Evolutionary conservation across 2,888 invertebrate genomes (phyloP).

Genomic region (Cotesia congregata): DNA sequence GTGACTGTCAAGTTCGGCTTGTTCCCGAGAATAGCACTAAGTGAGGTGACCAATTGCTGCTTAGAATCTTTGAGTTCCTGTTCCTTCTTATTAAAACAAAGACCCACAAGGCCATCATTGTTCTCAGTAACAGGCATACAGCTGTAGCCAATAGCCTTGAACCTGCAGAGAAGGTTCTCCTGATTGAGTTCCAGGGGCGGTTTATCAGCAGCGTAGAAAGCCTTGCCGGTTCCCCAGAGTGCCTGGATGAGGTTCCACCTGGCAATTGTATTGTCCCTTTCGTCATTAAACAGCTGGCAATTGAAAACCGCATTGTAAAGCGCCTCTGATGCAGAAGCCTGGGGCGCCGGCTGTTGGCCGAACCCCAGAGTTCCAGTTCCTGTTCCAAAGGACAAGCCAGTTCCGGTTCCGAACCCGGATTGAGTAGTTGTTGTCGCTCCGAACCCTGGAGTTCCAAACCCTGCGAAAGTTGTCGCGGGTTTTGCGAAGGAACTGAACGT

Average conservation of each 20-base stretch:
- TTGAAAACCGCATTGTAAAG: slow-evolving; percentile 83
- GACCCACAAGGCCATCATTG: slow-evolving; percentile 90
- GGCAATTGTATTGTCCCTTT: slow-evolving; percentile 92
- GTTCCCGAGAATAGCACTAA: slow-evolving; percentile 83
- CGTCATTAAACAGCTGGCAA: slow-evolving; percentile 92
- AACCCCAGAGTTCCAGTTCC: slow-evolving; percentile 63
- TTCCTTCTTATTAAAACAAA: slow-evolving; percentile 87
- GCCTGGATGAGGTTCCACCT: slow-evolving; percentile 96
- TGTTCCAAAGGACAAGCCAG: slow-evolving; percentile 69
- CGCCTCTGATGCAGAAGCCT: slow-evolving; percentile 75
- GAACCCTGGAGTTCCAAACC: slow-evolving; percentile 53
- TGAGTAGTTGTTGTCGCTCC: slow-evolving; percentile 66
- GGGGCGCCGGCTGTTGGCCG: slow-evolving; percentile 56
- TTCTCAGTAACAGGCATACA: slow-evolving; percentile 88
- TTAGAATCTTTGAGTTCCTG: slow-evolving; percentile 77
- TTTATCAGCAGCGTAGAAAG: slow-evolving; percentile 83
- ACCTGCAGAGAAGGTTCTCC: slow-evolving; percentile 92
- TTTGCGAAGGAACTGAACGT: slow-evolving; percentile 72
- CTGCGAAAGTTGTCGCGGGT: slow-evolving; percentile 67
- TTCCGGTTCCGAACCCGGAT: slow-evolving; percentile 72
- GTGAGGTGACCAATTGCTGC: slow-evolving; percentile 73
- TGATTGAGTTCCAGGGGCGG: slow-evolving; percentile 87
- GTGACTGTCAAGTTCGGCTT: slow-evolving; percentile 86
- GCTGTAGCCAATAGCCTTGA: slow-evolving; percentile 96
- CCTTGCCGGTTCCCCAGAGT: slow-evolving; percentile 88